phyloP scores from a whole-genome alignment of 2,797 vertebrate species.

The Lepus oiostolus region DNA sequence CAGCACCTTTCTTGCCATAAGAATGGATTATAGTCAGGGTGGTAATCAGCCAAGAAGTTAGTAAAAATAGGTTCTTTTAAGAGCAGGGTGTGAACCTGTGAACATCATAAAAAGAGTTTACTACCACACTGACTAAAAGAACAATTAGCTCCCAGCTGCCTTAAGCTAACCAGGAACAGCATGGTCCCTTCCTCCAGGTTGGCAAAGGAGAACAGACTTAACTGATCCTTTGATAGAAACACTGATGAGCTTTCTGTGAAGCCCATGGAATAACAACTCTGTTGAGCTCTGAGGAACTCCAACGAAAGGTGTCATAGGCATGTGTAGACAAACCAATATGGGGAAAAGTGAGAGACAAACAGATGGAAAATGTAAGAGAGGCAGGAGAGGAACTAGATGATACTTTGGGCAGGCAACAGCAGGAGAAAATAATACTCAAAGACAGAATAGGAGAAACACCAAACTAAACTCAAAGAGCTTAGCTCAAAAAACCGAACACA shows the following conservation, averaged over 20 bases:
- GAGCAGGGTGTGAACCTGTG: conserved; percentile 68
- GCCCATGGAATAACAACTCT: conserved; percentile 38
- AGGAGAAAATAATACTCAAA: conserved; percentile 62
- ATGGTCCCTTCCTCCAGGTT: background rate
- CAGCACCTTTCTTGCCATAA: conserved; percentile 78
- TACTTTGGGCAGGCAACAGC: conserved; percentile 56
- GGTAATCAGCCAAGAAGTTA: conserved; percentile 79
- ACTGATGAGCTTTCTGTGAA: conserved; percentile 57
- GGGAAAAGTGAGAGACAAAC: conserved; percentile 70
- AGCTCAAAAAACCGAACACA: conserved; percentile 20
- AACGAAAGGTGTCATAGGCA: conserved; percentile 54
- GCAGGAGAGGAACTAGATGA: conserved; percentile 56
- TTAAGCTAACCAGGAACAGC: conserved; percentile 71
- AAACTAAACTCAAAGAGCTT: background rate
- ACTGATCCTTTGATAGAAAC: conserved; percentile 65
- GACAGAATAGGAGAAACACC: background rate
- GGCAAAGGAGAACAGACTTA: conserved; percentile 45
- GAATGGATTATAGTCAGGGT: conserved; percentile 77
- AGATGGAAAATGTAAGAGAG: conserved; percentile 68
- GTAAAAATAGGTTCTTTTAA: conserved; percentile 77
- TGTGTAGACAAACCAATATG: background rate
- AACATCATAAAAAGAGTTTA: conserved; percentile 73
- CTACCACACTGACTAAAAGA: conserved; percentile 56
- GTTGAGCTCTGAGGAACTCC: conserved; percentile 39
- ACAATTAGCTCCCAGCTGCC: conserved; percentile 74